Percentiles rank a stretch among this genome's conserved stretches.
Evolutionary conservation across 1,140 invertebrate species (phyloP).

Genomic region (Vanessa tameamea): DNA sequence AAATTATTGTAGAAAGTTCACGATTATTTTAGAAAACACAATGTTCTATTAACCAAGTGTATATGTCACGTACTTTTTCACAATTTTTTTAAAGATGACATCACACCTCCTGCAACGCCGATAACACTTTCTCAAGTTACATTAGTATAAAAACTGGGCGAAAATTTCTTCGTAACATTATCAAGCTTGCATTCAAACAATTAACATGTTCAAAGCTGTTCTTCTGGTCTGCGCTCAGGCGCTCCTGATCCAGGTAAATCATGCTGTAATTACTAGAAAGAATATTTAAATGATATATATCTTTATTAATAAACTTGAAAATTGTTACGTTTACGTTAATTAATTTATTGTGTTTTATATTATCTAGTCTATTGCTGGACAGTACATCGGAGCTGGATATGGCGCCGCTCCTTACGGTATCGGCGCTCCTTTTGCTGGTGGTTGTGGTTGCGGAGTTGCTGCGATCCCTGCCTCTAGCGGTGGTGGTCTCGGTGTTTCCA

Average conservation of each 20-base stretch:
- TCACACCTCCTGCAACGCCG: not conserved
- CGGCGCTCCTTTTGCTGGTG: not conserved
- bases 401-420: constrained; percentile 1
- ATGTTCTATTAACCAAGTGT: constrained; percentile 34
- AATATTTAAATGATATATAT: no score
- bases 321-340: not conserved
- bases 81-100: not conserved
- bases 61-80: constrained; percentile 23
- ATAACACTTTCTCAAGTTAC: not conserved
- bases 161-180: not conserved
- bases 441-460: not conserved
- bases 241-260: constrained; percentile 47
- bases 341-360: constrained; percentile 3
- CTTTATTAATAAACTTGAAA: no score
- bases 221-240: constrained; percentile 45
- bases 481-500: not conserved
- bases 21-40: not conserved
- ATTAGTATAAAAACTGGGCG: constrained; percentile 10
- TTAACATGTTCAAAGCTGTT: constrained; percentile 39
- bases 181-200: not conserved
- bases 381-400: constrained; percentile 23
- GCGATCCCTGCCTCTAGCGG: not conserved
- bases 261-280: not conserved
- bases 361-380: constrained; percentile 30
- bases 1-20: not conserved